Base-by-base conservation (phyloP, 1,140 invertebrate species). In the Heliconius eleuchia region DNA sequence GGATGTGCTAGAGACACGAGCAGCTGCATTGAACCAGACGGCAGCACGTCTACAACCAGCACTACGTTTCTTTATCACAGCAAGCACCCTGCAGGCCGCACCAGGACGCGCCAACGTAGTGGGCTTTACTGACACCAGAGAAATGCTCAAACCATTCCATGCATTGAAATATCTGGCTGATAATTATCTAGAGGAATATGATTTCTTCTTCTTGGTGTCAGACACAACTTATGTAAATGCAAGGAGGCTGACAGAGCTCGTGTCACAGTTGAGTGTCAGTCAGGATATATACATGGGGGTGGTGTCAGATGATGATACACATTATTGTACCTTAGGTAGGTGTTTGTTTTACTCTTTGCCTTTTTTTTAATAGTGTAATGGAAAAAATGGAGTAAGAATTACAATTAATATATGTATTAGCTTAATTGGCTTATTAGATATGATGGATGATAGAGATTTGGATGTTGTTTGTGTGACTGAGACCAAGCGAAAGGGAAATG, bases 151-250 rank as follows among this genome's bases (percentile, higher is more conserved):
- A 85, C 96, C 97, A 3, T 98, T 98, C 91, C 97, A 98, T 87
- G 96, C 97, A 6, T 95, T 99, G 37, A 98, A 98, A 89, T 99
- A 99, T 87, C 96, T 99, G 8, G 96, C 96, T 23, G 98, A 99
- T 80, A 98, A 98, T 89, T 98, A 97, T 93, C 90, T 97, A 13
- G 96, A 98, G 76, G 97, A 97, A 80, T 99, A 97, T 94, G 98
- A 99, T 93, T 99, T 97, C 91, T 99, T 98, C 92, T 97, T 98
- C 87, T 95, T 99, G 39, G 96, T 97, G 3, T 97, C 97, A 39
- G 98, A 99, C 92, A 96, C 95, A 16, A 83, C 84, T 3, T 87
- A 83, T 96, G 72, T 97, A 95, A 89, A 97, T 66, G 78, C 97
- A 71, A 97, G 96, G 96, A 87, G 97, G 96, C 74, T 96, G 23